Base-by-base conservation (phyloP, 2,888 invertebrate species). In the Punctoribates punctum region DNA sequence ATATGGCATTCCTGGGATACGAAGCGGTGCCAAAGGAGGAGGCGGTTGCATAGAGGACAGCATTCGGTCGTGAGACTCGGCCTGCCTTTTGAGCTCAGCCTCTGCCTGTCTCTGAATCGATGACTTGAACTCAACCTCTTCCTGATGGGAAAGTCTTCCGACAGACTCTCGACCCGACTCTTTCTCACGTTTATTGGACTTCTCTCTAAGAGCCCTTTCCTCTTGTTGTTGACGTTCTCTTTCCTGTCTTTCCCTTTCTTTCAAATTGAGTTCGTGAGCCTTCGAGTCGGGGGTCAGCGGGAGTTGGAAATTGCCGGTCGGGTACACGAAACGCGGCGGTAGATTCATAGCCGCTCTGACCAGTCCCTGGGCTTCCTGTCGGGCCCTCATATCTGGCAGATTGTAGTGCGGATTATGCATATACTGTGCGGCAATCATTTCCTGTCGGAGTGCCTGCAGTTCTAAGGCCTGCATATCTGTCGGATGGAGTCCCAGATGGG, bases 401-500 rank as follows among this genome's bases (percentile, higher is more conserved):
- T 72, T 42, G 23, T 77, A 76, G 73, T 77, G 76, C 17, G 79
- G 78, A 20, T 78, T 76, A 27, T 76, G 65, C 42, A 79, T 78
- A 73, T 8, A 23, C 25, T 51, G 51, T 4, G 48, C 48, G 20
- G 78, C 80, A 60, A 81, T 78, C 75, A 81, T 77, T 57, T 79
- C 80, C 42, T 80, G 81, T 62, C 80, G 80, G 60, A 80, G n/a
- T n/a, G n/a, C 75, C 73, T 79, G 38, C 15, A n/a, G n/a, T n/a
- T 67, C 67, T 20, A 38, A 78, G 23, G 77, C 72, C n/a, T 76
- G 73, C 15, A 79, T 73, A 11, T 79, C 80, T 17, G 77, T 34
- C 8, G 80, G 81, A 27, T 79, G 80, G 17, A 79, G 75, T 29
- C 77, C 78, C 77, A 77, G 72, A 72, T 79, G 80, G 23, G 78